phyloP scores from a whole-genome alignment of 2,797 vertebrate species.

The Acrossocheilus fasciatus region DNA sequence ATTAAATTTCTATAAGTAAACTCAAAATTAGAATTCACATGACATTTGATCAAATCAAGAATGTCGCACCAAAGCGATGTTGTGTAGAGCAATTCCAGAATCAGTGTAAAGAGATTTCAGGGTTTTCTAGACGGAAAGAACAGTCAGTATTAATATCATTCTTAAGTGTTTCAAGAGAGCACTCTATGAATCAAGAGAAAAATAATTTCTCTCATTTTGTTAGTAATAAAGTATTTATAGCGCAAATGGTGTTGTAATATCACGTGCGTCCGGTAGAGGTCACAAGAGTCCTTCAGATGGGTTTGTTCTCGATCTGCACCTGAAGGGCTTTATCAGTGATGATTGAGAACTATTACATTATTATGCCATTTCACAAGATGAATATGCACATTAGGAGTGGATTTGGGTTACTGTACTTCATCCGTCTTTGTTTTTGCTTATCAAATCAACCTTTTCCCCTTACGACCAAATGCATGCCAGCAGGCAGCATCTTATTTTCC shows the following conservation, averaged over 20 bases:
- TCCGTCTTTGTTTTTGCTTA: constrained; percentile 20
- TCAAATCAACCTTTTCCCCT: constrained; percentile 11
- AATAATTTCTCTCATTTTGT: too few relatives aligned
- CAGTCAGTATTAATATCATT: too few relatives aligned
- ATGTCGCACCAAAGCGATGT: too few relatives aligned
- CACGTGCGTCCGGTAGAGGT: constrained; percentile 2
- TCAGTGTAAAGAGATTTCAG: too few relatives aligned
- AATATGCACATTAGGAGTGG: constrained; percentile 8
- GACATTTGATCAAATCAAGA: too few relatives aligned
- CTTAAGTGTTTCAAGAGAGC: not conserved
- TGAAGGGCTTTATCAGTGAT: not conserved
- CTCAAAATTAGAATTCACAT: too few relatives aligned
- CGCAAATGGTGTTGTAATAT: not conserved
- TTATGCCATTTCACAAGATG: not conserved
- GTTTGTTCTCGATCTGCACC: not conserved
- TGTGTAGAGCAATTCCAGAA: too few relatives aligned
- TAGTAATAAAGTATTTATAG: not conserved
- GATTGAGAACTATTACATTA: constrained; percentile 3
- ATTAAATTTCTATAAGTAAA: too few relatives aligned
- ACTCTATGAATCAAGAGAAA: not conserved
- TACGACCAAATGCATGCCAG: not conserved
- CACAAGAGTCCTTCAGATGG: not conserved
- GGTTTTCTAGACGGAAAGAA: too few relatives aligned
- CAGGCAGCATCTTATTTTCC: not conserved
- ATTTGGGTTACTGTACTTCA: constrained; percentile 6